Conservation (phyloP, 2,113 vertebrate genomes). For the Furnarius figulus region DNA sequence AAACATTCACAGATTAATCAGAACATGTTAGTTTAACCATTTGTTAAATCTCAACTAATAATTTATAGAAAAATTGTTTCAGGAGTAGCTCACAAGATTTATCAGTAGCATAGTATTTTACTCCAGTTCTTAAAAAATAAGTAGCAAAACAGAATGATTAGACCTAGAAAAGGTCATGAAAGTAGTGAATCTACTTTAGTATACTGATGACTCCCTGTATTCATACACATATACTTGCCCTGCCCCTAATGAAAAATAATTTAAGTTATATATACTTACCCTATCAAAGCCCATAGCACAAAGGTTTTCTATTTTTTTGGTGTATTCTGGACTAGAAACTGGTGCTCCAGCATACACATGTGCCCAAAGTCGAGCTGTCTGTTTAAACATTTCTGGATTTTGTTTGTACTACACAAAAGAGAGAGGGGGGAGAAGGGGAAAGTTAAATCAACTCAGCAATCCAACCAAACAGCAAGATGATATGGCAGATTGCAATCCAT, state of each 20-base stretch:
- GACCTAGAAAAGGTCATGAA: neutral
- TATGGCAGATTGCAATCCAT: neutral
- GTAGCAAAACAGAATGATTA: neutral
- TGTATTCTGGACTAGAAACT: constrained; percentile 94
- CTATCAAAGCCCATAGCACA: constrained; percentile 99
- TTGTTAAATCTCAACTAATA: neutral
- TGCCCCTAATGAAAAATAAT: neutral
- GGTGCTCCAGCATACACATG: constrained; percentile 95
- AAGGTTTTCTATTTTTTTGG: constrained; percentile 98
- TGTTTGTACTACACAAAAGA: constrained; percentile 90
- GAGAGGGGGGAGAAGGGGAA: neutral
- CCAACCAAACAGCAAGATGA: neutral
- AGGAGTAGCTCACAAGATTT: neutral
- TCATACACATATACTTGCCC: neutral
- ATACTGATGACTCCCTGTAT: neutral
- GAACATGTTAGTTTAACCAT: neutral
- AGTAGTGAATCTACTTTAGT: neutral
- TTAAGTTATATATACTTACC: constrained; percentile 78
- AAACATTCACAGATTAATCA: neutral
- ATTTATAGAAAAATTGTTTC: neutral
- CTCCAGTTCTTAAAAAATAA: neutral
- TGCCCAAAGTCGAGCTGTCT: constrained; percentile 96
- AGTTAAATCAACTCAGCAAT: constrained; percentile 14
- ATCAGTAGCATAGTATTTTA: neutral
- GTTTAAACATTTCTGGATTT: constrained; percentile 99